Evolutionary conservation across 2,797 vertebrate species (phyloP), one percentile per base, ranked within the genome.

Genomic region (Nyctibius grandis): DNA sequence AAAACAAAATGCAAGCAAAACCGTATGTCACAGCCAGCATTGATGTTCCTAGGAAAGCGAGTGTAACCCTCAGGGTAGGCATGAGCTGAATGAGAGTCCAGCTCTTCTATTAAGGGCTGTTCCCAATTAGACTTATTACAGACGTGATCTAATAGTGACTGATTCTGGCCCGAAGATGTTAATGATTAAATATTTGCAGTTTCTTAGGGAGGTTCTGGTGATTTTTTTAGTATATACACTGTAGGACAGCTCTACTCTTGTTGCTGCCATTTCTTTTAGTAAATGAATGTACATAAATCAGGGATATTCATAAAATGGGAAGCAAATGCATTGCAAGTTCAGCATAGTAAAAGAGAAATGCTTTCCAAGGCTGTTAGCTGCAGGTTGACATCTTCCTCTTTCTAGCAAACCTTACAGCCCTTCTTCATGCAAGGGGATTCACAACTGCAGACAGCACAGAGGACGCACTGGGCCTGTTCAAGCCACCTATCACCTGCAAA

Each of bases 161-260:
- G 59, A 72, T 91, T 59, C 80, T 88, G 77, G 65, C 84, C 88
- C 42, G 51, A 60, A 95, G 76, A 57, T 91, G 48, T 51, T 5
- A 16, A 38, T 88, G 80, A 94, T 77, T 73, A 85, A 93, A 81
- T 91, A 80, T 88, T 91, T 74, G 81, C 45, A 29, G 44, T 88
- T 91, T 94, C 88, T 82, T 38, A 31, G 76, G 48, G 75, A 59
- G 3, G 1, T 78, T 38, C 54, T 70, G 42, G 34, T 42, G 38
- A 38, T 59, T 67, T 83, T 74, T 70, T 72, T 34, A 65, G 29
- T 28, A 9, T 22, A 20, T 33, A 28, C 22, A 40, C 65, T 57
- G 65, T 54, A 79, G 89, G 31, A 85, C 57, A 57, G 29, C 47
- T 80, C 36, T 63, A 11, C 26, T 75, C 33, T 80, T 40, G 13